Percentiles rank a stretch among this genome's conserved stretches.
These are phyloP conservation scores for Halictus quadricinctus DNA, from an alignment of 2,888 invertebrate genomes.

Conservation along the genomic window DNA sequence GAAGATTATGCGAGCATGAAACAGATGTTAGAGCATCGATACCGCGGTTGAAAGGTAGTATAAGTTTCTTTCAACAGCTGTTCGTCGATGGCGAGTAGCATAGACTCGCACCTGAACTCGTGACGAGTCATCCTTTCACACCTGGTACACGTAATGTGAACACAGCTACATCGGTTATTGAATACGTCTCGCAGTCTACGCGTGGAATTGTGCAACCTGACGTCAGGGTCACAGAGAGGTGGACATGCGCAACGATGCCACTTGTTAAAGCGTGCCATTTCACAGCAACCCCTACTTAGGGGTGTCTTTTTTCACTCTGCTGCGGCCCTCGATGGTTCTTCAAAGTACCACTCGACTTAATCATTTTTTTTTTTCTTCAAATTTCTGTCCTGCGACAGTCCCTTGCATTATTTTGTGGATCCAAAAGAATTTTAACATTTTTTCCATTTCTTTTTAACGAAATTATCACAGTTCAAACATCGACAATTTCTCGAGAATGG, in stretches of 20 bases:
- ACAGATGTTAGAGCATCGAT: background rate
- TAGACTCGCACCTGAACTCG: background rate
- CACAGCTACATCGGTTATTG: constrained; percentile 51
- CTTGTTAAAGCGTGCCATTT: constrained; percentile 52
- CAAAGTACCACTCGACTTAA: background rate
- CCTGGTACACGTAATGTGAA: constrained; percentile 36
- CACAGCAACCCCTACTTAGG: constrained; percentile 27
- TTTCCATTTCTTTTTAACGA: no score
- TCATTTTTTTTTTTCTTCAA: background rate
- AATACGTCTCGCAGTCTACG: constrained; percentile 43
- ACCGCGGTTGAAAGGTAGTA: background rate
- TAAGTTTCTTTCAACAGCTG: background rate
- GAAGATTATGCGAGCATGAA: background rate
- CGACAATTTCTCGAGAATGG: no score
- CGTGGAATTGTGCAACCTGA: constrained; percentile 58
- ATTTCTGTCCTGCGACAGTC: background rate
- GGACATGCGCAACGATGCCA: constrained; percentile 55
- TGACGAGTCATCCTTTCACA: background rate
- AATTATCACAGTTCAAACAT: no score
- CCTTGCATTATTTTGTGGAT: no score
- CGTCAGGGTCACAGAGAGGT: constrained; percentile 53
- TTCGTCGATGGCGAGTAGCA: background rate
- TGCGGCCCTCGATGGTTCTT: background rate
- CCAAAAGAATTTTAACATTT: no score
- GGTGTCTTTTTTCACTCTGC: constrained; percentile 14